These are phyloP conservation scores for Hippoglossus hippoglossus DNA, from an alignment of 2,797 vertebrate species.

Conservation along the genomic window DNA sequence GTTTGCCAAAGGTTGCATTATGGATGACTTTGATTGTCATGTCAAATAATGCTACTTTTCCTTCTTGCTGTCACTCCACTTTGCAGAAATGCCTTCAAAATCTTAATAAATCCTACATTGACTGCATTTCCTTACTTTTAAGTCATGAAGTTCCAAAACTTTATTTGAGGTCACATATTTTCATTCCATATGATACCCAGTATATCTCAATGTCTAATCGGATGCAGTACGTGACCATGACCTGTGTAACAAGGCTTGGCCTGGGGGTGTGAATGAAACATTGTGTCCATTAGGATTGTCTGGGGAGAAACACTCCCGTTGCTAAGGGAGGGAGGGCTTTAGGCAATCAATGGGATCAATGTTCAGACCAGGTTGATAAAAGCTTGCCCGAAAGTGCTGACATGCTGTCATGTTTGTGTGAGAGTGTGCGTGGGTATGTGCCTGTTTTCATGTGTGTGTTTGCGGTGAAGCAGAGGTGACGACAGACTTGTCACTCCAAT, in stretches of 20 bases:
- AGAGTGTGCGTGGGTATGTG: conserved; percentile 13
- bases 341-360: conserved; percentile 76
- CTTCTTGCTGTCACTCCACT: conserved; percentile 20
- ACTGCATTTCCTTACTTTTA: not conserved
- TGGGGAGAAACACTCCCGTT: conserved; percentile 41
- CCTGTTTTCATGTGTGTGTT: conserved; percentile 22
- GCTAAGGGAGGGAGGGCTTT: conserved; percentile 45
- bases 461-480: conserved; percentile 56
- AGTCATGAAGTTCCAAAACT: conserved; percentile 5
- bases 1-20: conserved; percentile 52
- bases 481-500: conserved; percentile 74
- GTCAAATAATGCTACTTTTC: conserved; percentile 34
- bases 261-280: conserved; percentile 30
- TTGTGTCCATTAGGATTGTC: conserved; percentile 53
- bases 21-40: conserved; percentile 46
- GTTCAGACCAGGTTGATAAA: conserved; percentile 74
- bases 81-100: conserved; percentile 15
- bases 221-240: conserved; percentile 20
- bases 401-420: conserved; percentile 36
- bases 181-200: not conserved
- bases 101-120: not conserved
- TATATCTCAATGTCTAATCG: not conserved
- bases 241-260: conserved; percentile 25
- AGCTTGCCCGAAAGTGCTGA: conserved; percentile 68
- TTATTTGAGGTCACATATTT: conserved; percentile 11